These are phyloP conservation scores for Romanomermis culicivorax DNA, from an alignment of 2,888 invertebrate genomes.

Conservation along the genomic window DNA sequence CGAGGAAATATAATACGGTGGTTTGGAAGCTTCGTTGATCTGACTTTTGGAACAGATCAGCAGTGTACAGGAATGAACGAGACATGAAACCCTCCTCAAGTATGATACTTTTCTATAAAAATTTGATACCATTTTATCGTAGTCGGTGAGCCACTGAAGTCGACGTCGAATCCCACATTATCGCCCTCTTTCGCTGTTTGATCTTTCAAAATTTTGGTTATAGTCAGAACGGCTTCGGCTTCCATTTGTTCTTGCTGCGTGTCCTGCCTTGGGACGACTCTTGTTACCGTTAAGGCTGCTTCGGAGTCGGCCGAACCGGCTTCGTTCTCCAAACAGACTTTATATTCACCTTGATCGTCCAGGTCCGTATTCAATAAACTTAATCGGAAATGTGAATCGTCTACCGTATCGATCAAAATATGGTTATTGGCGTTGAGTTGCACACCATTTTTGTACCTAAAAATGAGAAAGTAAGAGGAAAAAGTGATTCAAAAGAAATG, in stretches of 20 bases:
- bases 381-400: constrained; percentile 13
- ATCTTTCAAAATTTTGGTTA: constrained; percentile 11
- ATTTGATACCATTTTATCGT: constrained; percentile 4
- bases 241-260: background rate
- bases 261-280: background rate
- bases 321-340: constrained; percentile 29
- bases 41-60: no score
- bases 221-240: constrained; percentile 2
- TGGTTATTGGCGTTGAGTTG: constrained; percentile 23
- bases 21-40: no score
- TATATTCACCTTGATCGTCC: constrained; percentile 16
- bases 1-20: no score
- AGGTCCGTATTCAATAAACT: background rate
- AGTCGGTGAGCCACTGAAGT: background rate
- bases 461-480: background rate
- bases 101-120: no score
- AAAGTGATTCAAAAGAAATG: background rate
- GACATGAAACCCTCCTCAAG: no score
- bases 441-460: constrained; percentile 29
- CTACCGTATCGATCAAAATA: constrained; percentile 19
- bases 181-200: constrained; percentile 16
- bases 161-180: constrained; percentile 6
- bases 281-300: constrained; percentile 53
- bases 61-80: no score
- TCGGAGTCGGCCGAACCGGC: constrained; percentile 53